A percentile compares a stretch with the other conserved stretches of the same genome.
Conservation (phyloP, 2,113 vertebrate genomes). For the Apus apus region DNA sequence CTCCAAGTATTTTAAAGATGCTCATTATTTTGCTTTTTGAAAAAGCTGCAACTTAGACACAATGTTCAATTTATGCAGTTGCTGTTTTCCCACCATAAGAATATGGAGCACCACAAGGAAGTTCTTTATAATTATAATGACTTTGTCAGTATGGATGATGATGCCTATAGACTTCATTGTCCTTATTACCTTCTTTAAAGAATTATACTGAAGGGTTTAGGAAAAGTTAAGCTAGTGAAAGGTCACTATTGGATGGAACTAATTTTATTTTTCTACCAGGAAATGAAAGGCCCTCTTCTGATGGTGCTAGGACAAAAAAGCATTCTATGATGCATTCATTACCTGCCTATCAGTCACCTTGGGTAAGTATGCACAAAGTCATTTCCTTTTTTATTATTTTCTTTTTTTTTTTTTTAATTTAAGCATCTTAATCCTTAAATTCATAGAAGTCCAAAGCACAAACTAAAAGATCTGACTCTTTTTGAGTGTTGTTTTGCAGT, state of each 20-base stretch:
- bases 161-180: not conserved
- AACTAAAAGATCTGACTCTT: not conserved
- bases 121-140: not conserved
- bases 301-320: not conserved
- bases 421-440: not conserved
- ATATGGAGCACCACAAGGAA: not conserved
- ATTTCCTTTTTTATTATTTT: rapidly evolving
- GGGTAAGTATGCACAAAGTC: not conserved
- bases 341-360: not conserved
- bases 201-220: not conserved
- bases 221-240: not conserved
- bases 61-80: not conserved
- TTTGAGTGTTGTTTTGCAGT: not conserved
- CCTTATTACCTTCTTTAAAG: not conserved
- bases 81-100: not conserved
- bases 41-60: not conserved
- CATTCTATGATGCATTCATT: not conserved
- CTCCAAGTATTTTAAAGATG: not conserved
- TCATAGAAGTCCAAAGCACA: not conserved
- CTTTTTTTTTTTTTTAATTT: not conserved
- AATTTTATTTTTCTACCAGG: not conserved
- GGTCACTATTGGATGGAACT: not conserved
- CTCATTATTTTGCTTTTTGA: not conserved
- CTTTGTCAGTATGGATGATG: not conserved
- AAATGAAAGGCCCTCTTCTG: not conserved